A percentile compares a stretch with the other conserved stretches of the same genome.
These are phyloP conservation scores for Pachyrhynchus sulphureomaculatus DNA, from an alignment of 1,140 invertebrate species.

Conservation along the genomic window DNA sequence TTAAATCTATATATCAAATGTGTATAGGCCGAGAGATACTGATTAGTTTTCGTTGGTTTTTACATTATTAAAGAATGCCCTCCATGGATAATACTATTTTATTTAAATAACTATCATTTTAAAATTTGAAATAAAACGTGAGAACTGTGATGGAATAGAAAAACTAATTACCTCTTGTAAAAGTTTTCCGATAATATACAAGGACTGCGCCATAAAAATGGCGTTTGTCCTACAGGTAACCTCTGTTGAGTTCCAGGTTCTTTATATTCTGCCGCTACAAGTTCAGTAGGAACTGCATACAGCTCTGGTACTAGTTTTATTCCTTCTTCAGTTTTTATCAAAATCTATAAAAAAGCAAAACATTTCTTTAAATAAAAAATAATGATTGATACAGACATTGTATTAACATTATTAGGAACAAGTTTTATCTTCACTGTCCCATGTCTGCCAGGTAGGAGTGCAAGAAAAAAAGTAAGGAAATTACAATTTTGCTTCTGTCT, in stretches of 20 bases:
- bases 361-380: constrained; percentile 9
- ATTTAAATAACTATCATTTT: too few species aligned
- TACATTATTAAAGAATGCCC: too few species aligned
- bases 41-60: too few species aligned
- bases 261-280: constrained; percentile 81
- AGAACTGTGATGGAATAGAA: too few species aligned
- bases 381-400: not conserved
- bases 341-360: constrained; percentile 55
- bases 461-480: too few species aligned
- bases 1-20: too few species aligned
- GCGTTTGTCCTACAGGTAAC: constrained; percentile 83
- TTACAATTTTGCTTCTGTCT: too few species aligned
- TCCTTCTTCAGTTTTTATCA: constrained; percentile 86
- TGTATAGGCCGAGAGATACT: too few species aligned
- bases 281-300: constrained; percentile 85
- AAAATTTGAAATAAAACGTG: too few species aligned
- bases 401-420: not conserved
- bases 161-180: constrained; percentile 78
- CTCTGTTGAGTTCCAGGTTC: constrained; percentile 87
- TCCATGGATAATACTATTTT: too few species aligned
- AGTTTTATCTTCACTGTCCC: too few species aligned
- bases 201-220: constrained; percentile 97
- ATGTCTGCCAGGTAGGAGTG: too few species aligned
- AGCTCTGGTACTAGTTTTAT: constrained; percentile 92
- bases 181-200: constrained; percentile 94